Conservation (phyloP, 1,140 invertebrate genomes). For the Lamellibrachia luymesi region DNA sequence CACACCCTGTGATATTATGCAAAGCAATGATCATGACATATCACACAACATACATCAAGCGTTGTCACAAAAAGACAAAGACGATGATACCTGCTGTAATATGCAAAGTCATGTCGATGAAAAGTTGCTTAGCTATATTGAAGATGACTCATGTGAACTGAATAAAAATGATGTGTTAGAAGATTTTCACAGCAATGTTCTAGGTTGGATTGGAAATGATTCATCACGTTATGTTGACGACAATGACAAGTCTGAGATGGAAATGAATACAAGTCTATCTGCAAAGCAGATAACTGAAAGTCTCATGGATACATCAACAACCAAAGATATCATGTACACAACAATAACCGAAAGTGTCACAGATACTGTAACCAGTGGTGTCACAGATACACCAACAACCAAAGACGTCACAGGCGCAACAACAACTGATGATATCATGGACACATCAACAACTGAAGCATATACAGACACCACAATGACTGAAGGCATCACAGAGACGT, state of each 20-base stretch:
- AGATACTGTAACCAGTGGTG: no score
- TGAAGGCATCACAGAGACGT: neutral
- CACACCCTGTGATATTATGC: no score
- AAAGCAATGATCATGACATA: no score
- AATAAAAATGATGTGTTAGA: neutral
- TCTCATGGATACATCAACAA: neutral
- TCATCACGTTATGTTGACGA: neutral
- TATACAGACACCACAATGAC: no score
- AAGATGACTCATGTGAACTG: neutral
- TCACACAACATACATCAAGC: no score
- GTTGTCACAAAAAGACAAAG: no score
- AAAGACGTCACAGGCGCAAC: no score
- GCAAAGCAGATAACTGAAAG: neutral
- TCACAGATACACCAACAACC: no score
- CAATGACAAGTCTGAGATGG: neutral
- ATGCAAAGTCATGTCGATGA: neutral
- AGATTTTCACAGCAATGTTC: neutral
- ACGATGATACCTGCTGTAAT: neutral
- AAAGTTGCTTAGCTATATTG: neutral
- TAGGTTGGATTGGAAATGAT: neutral
- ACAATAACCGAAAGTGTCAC: no score
- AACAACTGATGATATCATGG: no score
- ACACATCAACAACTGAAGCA: no score
- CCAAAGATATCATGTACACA: no score
- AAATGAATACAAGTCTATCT: neutral